Evolutionary conservation across 1,140 invertebrate species (phyloP), one percentile per base, ranked within the genome.

Genomic region (Philopotamus ludificatus): DNA sequence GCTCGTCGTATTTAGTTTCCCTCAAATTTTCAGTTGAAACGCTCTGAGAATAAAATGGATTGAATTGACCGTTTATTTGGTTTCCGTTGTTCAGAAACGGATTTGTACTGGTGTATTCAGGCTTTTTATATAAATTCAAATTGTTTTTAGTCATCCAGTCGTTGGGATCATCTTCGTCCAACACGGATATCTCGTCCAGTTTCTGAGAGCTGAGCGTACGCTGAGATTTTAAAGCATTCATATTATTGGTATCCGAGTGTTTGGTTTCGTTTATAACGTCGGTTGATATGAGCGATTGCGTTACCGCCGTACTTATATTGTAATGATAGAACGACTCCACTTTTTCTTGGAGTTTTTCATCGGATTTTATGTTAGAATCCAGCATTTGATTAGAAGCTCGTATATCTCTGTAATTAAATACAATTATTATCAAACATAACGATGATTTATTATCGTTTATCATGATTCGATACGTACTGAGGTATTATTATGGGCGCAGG

Each of bases 401-500:
- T 7, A 44, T 49, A 47, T 62, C 63, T 22, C 67, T 69, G 8
- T 25, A 65, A 20, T 8, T 22, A 21, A n/a, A 12, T 49, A 3
- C 26, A 61, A 21, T 22, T 21, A 61, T n/a, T 47, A 41, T 34
- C 12, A 63, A 28, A 26, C n/a, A 23, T 59, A 16, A 10, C 10
- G 10, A 16, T 1, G 18, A 42, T 18, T 20, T 10, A 3, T 20
- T 59, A 23, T 15, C 3, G 28, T 20, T 42, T 45, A 15, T 7
- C 15, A 45, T 45, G 15, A 3, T 45, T 4, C n/a, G n/a, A 4
- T 41, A 12, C 62, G 15, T 63, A 74, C 18, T 72, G 75, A 21
- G 74, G 70, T 55, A 72, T 74, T 41, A 74, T 76, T 63, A 75
- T 74, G 0, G 82, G 82, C 2, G 82, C 82, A 21, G 82, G 82